Conservation (phyloP, 2,888 invertebrate genomes). For the Ophioninae sp. region DNA sequence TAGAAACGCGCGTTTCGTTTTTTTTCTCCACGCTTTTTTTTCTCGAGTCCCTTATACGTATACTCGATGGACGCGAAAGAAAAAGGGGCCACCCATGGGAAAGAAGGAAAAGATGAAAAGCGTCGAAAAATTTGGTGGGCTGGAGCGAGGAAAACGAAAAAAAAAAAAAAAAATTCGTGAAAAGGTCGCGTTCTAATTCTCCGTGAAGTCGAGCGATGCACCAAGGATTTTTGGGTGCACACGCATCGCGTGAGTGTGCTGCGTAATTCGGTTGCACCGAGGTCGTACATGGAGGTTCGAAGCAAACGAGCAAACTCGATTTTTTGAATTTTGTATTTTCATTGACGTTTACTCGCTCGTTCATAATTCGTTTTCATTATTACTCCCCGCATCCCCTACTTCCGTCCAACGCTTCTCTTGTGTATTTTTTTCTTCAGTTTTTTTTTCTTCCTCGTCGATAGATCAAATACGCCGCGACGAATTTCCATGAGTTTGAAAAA, state of each 20-base stretch:
- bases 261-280: constrained; percentile 25
- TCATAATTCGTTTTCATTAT: not conserved
- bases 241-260: constrained; percentile 34
- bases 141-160: not conserved
- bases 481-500: constrained; percentile 34
- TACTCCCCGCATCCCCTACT: no score
- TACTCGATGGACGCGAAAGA: constrained; percentile 16
- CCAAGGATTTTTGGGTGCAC: constrained; percentile 47
- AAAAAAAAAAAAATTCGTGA: constrained; percentile 11
- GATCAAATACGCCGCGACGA: not conserved
- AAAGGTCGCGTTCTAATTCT: constrained; percentile 61
- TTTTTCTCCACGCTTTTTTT: constrained; percentile 23
- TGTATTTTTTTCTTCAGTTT: not conserved
- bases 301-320: not conserved
- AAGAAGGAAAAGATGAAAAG: constrained; percentile 26
- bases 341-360: not conserved
- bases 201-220: constrained; percentile 33
- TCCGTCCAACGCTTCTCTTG: not conserved
- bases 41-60: constrained; percentile 30
- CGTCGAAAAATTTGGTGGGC: constrained; percentile 17
- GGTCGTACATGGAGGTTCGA: not conserved
- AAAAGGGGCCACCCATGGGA: constrained; percentile 15
- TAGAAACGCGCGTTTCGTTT: not conserved
- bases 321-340: not conserved
- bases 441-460: constrained; percentile 2